Base-by-base conservation (phyloP, 2,888 invertebrate genomes). In the Ichneumon xanthorius region DNA sequence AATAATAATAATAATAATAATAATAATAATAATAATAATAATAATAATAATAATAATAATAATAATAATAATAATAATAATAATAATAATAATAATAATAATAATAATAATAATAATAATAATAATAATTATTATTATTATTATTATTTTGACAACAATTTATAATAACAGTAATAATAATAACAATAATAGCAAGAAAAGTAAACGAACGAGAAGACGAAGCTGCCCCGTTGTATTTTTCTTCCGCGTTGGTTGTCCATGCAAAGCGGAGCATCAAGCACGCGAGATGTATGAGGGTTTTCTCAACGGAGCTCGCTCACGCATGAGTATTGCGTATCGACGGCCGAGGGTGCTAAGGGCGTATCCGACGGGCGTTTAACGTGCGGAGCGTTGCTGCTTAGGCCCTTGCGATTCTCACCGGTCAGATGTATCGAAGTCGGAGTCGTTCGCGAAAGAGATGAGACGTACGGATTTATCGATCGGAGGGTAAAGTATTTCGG, bases 381-480 rank as follows among this genome's bases (percentile, higher is more conserved):
- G 16, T 16, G 4, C 16, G 16, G 16, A 16, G 4, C 16, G 16
- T 48, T 14, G 14, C 45, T 1, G 16, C 0, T 16, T 4, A 48
- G 4, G 45, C 45, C 45, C 45, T 48, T 48, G 1, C 45, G 45
- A 4, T 48, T 70, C n/a, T 55, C 53, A 55, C 19, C 19, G 9
- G 19, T 55, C 53, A 19, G 16, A 55, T 19, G 53, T 19, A 78
- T 78, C 55, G 68, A 68, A 26, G 55, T n/a, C 4, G 19, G 55
- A 40, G 30, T 40, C 16, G 33, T 58, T 26, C 26, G 33, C 50
- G 22, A 63, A 71, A 37, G 65, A 71, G 71, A 80, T 80, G 71
- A 80, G 71, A 80, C 79, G 53, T 37, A 72, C 71, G 80, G 55
- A 67, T 80, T 73, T 73, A 80, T 73, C 73, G 73, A 73, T 73